Percentiles rank a stretch among this genome's conserved stretches.
Conservation (phyloP, 2,113 vertebrate species). For the Halichoeres trimaculatus region DNA sequence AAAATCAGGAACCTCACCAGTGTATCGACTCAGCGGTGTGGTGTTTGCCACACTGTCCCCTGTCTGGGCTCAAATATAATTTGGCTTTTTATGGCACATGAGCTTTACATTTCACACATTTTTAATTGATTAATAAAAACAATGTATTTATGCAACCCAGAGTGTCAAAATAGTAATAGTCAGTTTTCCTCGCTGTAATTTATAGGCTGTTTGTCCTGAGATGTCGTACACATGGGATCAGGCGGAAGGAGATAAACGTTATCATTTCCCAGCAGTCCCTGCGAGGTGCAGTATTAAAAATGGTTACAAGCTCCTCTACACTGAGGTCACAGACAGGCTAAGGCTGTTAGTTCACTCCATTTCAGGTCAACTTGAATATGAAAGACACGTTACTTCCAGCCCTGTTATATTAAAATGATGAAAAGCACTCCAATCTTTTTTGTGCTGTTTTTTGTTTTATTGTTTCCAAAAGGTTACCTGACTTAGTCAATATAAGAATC, state of each 20-base stretch:
- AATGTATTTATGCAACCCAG: slow-evolving; percentile 5
- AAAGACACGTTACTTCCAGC: background rate
- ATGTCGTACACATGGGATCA: slow-evolving; percentile 45
- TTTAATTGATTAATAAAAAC: background rate
- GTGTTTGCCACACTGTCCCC: background rate
- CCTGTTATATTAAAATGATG: background rate
- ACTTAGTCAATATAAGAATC: background rate
- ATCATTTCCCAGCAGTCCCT: slow-evolving; percentile 69
- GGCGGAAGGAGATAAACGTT: slow-evolving; percentile 70
- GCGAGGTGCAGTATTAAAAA: slow-evolving; percentile 52
- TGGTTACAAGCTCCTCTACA: slow-evolving; percentile 46
- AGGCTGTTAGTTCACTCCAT: slow-evolving; percentile 7
- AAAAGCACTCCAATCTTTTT: background rate
- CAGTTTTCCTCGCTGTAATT: slow-evolving; percentile 38
- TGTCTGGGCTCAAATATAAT: no score
- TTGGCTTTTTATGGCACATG: slow-evolving; percentile 3
- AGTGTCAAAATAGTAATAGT: slow-evolving; percentile 22
- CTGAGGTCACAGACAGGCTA: slow-evolving; percentile 40
- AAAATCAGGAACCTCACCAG: background rate
- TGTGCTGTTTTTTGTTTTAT: background rate
- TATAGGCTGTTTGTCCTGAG: slow-evolving; percentile 33
- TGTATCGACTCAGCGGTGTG: background rate
- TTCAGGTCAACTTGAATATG: slow-evolving; percentile 10
- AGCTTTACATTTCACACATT: background rate
- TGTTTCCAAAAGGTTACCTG: background rate